A percentile compares a stretch with the other conserved stretches of the same genome.
Conservation (phyloP, 2,797 vertebrate genomes). For the Acanthopagrus latus region DNA sequence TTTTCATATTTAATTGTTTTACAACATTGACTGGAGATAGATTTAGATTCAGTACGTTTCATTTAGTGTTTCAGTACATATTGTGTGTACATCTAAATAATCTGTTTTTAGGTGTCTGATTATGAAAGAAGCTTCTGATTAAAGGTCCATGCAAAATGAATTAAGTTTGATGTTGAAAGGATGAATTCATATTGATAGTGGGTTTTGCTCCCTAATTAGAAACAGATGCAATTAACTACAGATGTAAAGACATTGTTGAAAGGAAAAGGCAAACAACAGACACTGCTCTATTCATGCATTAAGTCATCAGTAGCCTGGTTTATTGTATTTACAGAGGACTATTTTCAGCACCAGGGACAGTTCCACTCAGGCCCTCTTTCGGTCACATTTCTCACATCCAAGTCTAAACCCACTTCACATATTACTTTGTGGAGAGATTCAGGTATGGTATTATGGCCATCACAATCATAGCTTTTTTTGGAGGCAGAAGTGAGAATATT, state of each 20-base stretch:
- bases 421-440: too few relatives aligned
- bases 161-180: background rate
- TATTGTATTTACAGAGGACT: background rate
- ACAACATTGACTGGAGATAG: background rate
- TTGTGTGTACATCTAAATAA: background rate
- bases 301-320: background rate
- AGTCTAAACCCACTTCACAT: too few relatives aligned
- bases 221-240: background rate
- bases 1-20: too few relatives aligned
- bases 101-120: background rate
- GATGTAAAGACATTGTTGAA: background rate
- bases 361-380: background rate
- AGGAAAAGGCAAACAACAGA: background rate
- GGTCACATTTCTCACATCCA: background rate
- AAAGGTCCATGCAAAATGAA: background rate
- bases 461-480: too few relatives aligned
- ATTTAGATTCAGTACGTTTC: too few relatives aligned
- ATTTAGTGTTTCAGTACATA: background rate
- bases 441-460: too few relatives aligned
- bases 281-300: background rate
- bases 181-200: background rate
- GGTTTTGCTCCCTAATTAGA: background rate
- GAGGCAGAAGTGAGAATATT: too few relatives aligned
- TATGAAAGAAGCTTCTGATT: background rate
- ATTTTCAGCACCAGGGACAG: conserved; percentile 53